Base-by-base conservation (phyloP, 2,797 vertebrate species). In the Sebastes hubbsi region DNA sequence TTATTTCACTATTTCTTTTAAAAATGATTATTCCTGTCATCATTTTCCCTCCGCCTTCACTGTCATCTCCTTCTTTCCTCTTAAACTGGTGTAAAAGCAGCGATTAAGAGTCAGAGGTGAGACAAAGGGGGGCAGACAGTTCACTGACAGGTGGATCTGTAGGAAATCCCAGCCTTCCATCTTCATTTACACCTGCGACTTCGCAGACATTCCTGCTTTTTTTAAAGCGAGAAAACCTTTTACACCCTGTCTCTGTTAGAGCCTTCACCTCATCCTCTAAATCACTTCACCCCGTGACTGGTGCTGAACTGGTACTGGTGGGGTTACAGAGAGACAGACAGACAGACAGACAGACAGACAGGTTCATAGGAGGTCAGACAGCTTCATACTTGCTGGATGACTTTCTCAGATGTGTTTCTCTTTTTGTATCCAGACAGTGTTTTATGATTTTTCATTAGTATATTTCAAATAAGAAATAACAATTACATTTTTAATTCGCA, bases 111-210 rank as follows among this genome's bases (percentile, higher is more conserved):
- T 64, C 69, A 68, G 25, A 67, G 67, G 52, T 72, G 80, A 87
- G 67, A 79, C 74, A 64, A 60, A 81, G 60, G 77, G 72, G 58
- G 77, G 27, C 81, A 61, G 76, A 49, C 77, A 71, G 64, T 76
- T 86, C 56, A 29, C 81, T 88, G 89, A 88, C 92, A 93, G 86
- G 87, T 91, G 90, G 77, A 86, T 77, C 8, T 64, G 87, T 42
- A 77, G 84, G 84, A 88, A 91, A 91, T 80, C 76, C 87, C 88
- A 85, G 72, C 67, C 3, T 67, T 87, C 85, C 72, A 6, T 86
- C 83, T 83, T 84, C 75, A 82, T 86, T 86, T 84, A 78, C 88
- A 88, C 86, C 88, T 88, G 87, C 72, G 58, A 62, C 80, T 22
- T 42, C 14, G 49, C 81, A 83, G 27, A 80, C 72, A 42, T 77